These are phyloP conservation scores for Drosophila guanche DNA, from an alignment of 1,140 invertebrate species.

Conservation along the genomic window DNA sequence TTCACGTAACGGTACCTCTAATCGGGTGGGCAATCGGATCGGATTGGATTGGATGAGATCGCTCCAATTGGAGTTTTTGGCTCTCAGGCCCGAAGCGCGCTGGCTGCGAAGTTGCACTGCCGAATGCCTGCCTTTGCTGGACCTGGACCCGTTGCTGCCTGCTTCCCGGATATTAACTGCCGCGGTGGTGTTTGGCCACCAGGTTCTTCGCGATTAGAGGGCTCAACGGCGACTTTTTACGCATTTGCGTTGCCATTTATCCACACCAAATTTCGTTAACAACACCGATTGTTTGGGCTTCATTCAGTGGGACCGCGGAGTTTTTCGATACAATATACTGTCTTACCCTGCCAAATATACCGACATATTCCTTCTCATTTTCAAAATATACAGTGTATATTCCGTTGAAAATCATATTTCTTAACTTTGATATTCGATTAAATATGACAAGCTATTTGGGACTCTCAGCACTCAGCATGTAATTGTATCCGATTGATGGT, in stretches of 20 bases:
- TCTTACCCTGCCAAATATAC: too few species aligned
- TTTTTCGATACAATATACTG: too few species aligned
- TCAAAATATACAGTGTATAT: too few species aligned
- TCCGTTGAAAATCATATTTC: too few species aligned
- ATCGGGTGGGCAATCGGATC: not conserved
- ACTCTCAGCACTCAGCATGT: too few species aligned
- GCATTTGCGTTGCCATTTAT: constrained; percentile 41
- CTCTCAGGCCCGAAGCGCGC: too few species aligned
- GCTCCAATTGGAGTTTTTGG: not conserved
- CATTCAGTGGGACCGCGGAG: too few species aligned
- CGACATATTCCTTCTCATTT: too few species aligned
- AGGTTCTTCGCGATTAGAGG: constrained; percentile 19
- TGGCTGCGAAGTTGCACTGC: not conserved
- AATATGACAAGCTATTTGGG: too few species aligned
- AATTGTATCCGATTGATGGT: too few species aligned
- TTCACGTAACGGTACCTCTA: constrained; percentile 14
- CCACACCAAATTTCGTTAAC: constrained; percentile 41
- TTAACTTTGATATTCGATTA: too few species aligned
- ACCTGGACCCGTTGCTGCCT: constrained; percentile 14
- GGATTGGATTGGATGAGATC: not conserved
- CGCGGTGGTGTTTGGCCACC: constrained; percentile 20
- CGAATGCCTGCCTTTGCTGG: not conserved
- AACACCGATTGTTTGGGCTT: constrained; percentile 11
- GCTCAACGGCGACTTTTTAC: constrained; percentile 15
- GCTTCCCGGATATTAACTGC: constrained; percentile 29